A percentile compares a stretch with the other conserved stretches of the same genome.
Conservation (phyloP, 2,888 invertebrate genomes). For the Heteromyza rotundicornis region DNA sequence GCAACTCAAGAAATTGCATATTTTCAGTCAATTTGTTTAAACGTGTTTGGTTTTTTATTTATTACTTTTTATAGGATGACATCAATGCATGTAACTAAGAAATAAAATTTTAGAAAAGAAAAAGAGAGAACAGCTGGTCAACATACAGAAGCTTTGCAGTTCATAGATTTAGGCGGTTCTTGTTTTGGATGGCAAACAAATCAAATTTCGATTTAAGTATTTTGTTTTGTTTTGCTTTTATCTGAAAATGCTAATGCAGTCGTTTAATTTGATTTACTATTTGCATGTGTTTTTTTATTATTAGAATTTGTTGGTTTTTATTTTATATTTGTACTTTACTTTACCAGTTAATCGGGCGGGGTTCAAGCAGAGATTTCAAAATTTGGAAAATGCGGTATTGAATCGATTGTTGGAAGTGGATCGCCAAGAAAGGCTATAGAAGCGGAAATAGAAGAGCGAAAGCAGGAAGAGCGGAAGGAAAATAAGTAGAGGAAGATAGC, state of each 20-base stretch:
- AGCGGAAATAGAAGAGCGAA: too few relatives aligned
- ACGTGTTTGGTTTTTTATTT: conserved; percentile 12
- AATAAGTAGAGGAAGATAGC: too few relatives aligned
- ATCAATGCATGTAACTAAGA: too few relatives aligned
- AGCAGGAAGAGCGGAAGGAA: too few relatives aligned
- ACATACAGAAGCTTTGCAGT: not conserved
- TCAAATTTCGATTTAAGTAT: not conserved
- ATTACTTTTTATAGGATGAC: conserved; percentile 13
- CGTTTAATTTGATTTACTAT: not conserved
- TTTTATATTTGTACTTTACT: conserved; percentile 57
- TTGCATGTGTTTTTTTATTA: conserved; percentile 8
- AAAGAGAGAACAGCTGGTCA: too few relatives aligned
- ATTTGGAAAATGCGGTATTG: too few relatives aligned
- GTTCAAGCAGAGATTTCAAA: conserved; percentile 48
- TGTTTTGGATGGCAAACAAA: not conserved
- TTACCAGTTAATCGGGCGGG: conserved; percentile 52
- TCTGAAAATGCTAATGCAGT: not conserved
- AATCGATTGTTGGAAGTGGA: too few relatives aligned
- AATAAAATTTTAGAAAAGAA: too few relatives aligned
- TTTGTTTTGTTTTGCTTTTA: not conserved
- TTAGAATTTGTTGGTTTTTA: conserved; percentile 23
- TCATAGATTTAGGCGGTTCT: not conserved
- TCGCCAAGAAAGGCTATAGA: too few relatives aligned
- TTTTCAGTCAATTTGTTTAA: conserved; percentile 42
- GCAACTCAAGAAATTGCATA: conserved; percentile 34